Base-by-base conservation (phyloP, 2,113 vertebrate genomes). In the Enhydra lutris region DNA sequence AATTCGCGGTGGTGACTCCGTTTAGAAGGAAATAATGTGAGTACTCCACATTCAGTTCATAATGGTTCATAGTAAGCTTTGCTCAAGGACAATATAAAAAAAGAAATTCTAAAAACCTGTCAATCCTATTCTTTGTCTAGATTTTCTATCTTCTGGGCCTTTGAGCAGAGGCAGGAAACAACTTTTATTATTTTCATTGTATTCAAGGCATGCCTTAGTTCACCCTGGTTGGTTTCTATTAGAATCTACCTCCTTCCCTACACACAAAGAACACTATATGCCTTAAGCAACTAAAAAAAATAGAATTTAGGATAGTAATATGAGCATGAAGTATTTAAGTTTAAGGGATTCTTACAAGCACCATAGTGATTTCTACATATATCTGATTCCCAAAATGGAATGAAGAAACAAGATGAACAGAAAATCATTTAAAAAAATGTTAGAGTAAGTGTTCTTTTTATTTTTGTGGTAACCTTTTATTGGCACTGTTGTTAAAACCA, bases 101-200 rank as follows among this genome's bases (percentile, higher is more conserved):
- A 97, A 94, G 47, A 76, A 94, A 84, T 84, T 96, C 79, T 89
- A 79, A 94, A 87, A 80, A 14, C 71, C 34, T 92, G 79, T 89
- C 21, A 52, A 47, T 87, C 45, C 45, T 50, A 71, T 57, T 95
- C 65, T 95, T 92, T 95, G 13, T 87, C 79, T 96, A 90, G 97
- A 96, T 97, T 95, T 59, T 94, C 93, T 88, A 26, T 96, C 47
- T 95, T 91, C 55, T 88, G 74, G 39, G n/a, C 84, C 82, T 80
- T 92, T 94, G 39, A 96, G 61, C 52, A 31, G 36, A 94, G 50
- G 34, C n/a, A 97, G 42, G 34, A 92, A 97, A 91, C 9, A 94
- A 73, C 39, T 96, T 94, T 92, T 92, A 92, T 94, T 97, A 91
- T 94, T 78, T 84, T 65, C 63, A 52, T 92, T 96, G 83, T 91